Evolutionary conservation across 2,113 vertebrate species (phyloP), one percentile per base, ranked within the genome.

Genomic region (Bubo blakistoni): DNA sequence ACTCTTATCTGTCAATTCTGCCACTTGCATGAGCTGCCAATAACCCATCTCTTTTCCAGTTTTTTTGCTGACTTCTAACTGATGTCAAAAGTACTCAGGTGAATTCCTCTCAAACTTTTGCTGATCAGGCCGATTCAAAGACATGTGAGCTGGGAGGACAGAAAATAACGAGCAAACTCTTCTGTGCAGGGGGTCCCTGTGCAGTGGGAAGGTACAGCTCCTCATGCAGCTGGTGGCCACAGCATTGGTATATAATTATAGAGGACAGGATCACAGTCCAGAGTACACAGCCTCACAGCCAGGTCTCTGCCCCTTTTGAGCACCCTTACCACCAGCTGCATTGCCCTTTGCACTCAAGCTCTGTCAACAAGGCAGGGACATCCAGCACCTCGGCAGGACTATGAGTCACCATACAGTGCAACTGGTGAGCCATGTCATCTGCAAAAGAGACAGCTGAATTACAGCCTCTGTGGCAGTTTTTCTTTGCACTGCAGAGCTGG

Each of bases 1-100:
- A 7, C 2, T 90, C 11, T 74, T 32, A 47, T 18, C 15, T 82
- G 18, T 49, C 42, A 71, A 1, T 32, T 69, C 16, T 42, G 18
- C 4, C 9, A 11, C 21, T 72, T 58, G 0, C 44, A 49, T 55
- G 21, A 59, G 2, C 16, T 67, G 21, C 25, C 30, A 36, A 26
- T 3, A 25, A 78, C 6, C 22, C 5, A 38, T 4, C 1, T 2
- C 4, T 78, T 44, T n/a, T 85, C 11, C 1, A 7, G 7, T 40
- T 78, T 74, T 44, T 17, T 49, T 86, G 21, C 2, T 46, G 52
- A 40, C 24, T 94, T 46, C 22, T 63, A n/a, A 51, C 5, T 82
- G 42, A 18, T 74, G 40, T 13, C 25, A 62, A 29, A 77, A 62
- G 4, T 42, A 34, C 6, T 40, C 1, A 3, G 19, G 17, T 80